phyloP scores from a whole-genome alignment of 2,797 vertebrate species.

The Semotilus atromaculatus region DNA sequence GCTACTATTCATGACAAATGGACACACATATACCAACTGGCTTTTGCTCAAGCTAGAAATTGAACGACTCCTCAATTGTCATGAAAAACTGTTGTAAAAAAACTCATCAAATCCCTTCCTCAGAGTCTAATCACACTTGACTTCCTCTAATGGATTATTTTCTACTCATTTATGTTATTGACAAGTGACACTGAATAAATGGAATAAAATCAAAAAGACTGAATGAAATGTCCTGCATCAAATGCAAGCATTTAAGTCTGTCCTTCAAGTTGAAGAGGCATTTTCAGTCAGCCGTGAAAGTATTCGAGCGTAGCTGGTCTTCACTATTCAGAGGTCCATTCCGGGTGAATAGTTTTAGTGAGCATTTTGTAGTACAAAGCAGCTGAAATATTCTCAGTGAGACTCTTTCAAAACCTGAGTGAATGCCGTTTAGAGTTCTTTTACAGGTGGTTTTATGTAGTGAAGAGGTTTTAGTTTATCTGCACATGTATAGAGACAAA shows the following conservation, averaged over 20 bases:
- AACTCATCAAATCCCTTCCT: background rate
- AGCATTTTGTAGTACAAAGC: constrained; percentile 15
- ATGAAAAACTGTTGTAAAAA: background rate
- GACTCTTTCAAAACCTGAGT: constrained; percentile 8
- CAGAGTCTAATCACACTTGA: constrained; percentile 10
- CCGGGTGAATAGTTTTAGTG: constrained; percentile 20
- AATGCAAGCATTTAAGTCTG: background rate
- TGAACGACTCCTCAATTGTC: background rate
- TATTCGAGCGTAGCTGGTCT: background rate
- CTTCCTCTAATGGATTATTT: background rate
- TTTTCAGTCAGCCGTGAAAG: background rate
- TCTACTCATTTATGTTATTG: background rate
- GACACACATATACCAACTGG: background rate
- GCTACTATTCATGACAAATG: background rate
- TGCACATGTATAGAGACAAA: background rate
- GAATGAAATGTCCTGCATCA: background rate
- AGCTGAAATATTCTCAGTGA: constrained; percentile 36
- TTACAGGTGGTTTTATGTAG: background rate
- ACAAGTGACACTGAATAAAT: background rate
- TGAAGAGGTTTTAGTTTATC: constrained; percentile 8
- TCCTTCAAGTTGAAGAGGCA: constrained; percentile 18
- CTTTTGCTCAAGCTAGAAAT: background rate
- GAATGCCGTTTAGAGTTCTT: background rate
- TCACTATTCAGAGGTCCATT: constrained; percentile 36
- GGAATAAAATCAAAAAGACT: background rate